These are phyloP conservation scores for Caenorhabditis doughertyi DNA, from an alignment of 2,888 invertebrate genomes.

Conservation along the genomic window DNA sequence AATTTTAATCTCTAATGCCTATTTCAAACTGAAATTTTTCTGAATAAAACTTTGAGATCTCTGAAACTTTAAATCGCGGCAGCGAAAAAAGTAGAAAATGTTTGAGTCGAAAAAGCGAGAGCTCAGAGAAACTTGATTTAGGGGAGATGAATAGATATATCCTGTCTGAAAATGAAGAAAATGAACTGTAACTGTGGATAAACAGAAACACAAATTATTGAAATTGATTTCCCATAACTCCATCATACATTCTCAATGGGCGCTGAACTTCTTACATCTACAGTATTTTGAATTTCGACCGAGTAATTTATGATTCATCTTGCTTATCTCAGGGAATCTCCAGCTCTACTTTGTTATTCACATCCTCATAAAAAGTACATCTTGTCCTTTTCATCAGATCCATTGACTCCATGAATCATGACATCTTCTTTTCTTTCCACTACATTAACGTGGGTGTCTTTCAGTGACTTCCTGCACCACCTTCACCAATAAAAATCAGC, in stretches of 20 bases:
- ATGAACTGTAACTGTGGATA: constrained; percentile 7
- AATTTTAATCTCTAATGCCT: no score
- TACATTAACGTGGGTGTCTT: constrained; percentile 35
- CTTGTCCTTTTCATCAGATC: constrained; percentile 4
- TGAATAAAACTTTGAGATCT: no score
- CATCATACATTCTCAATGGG: no score
- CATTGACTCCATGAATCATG: constrained; percentile 38
- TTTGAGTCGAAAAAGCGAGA: no score
- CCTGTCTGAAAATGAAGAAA: constrained; percentile 21
- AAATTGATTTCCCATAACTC: no score
- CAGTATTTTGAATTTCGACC: constrained; percentile 7
- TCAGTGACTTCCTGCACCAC: constrained; percentile 46
- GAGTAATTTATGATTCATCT: constrained; percentile 9
- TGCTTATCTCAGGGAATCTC: constrained; percentile 26
- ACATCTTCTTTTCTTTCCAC: not conserved
- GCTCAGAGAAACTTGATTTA: no score
- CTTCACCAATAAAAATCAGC: constrained; percentile 49
- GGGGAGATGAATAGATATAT: not conserved
- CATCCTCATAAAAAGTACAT: constrained; percentile 37
- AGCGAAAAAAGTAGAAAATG: no score
- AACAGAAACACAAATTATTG: not conserved
- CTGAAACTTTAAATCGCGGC: no score
- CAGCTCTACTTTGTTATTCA: constrained; percentile 42
- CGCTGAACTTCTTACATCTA: not conserved
- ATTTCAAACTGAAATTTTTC: no score